Conservation (phyloP, 1,140 invertebrate species). For the Bombus fervidus region DNA sequence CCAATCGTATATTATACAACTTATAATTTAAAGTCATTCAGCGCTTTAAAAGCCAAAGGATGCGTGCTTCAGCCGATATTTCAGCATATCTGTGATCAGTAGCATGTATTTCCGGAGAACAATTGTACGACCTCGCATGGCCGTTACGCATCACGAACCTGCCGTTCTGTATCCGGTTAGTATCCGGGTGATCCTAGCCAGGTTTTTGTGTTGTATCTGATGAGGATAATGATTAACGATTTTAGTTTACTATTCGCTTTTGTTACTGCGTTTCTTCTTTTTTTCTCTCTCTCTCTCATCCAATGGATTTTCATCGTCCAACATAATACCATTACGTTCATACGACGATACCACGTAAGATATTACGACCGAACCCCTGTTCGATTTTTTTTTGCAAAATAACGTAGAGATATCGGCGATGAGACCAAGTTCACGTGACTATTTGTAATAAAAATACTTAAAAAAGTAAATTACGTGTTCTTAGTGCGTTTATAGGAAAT, state of each 20-base stretch:
- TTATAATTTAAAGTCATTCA: slow-evolving; percentile 21
- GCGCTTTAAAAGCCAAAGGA: slow-evolving; percentile 42
- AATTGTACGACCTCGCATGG: slow-evolving; percentile 56
- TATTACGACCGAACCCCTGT: neutral
- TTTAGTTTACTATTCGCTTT: neutral
- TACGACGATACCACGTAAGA: neutral
- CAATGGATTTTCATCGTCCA: neutral
- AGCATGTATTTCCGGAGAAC: slow-evolving; percentile 60
- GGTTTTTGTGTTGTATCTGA: slow-evolving; percentile 35
- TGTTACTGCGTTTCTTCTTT: neutral
- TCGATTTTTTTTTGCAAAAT: neutral
- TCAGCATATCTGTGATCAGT: slow-evolving; percentile 54
- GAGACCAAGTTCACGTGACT: too few species aligned
- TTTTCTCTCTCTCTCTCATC: neutral
- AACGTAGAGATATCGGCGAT: too few species aligned
- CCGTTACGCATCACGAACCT: slow-evolving; percentile 59
- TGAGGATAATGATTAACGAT: slow-evolving; percentile 28
- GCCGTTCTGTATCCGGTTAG: slow-evolving; percentile 55
- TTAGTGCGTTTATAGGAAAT: too few species aligned
- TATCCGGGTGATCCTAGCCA: slow-evolving; percentile 52
- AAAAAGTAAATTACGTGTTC: too few species aligned
- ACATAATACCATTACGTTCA: neutral
- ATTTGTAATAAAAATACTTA: too few species aligned
- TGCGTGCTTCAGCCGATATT: slow-evolving; percentile 40
- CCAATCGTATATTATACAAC: slow-evolving; percentile 32